Evolutionary conservation across 2,797 vertebrate species (phyloP).

Genomic region (Sandelia bainsii): DNA sequence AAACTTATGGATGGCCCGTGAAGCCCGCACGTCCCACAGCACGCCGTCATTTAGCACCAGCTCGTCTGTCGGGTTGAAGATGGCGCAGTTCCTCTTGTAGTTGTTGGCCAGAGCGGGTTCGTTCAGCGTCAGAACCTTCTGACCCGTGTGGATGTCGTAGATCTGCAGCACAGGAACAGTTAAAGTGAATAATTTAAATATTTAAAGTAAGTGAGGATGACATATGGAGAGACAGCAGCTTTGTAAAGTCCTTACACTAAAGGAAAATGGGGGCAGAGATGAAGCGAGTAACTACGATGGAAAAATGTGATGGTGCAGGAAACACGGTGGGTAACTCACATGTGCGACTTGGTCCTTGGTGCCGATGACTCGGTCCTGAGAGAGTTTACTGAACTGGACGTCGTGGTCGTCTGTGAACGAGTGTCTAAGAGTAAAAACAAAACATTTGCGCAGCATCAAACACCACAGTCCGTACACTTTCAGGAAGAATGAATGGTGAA

Average conservation of each 20-base stretch:
- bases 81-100: conserved; percentile 98
- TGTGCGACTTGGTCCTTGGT: conserved; percentile 97
- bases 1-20: conserved; percentile 96
- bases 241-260: no score
- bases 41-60: conserved; percentile 97
- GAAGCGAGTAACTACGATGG: no score
- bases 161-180: conserved; percentile 83
- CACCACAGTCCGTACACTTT: background rate
- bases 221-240: no score
- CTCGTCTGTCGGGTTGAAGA: conserved; percentile 96
- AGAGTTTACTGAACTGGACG: conserved; percentile 97
- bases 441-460: no score
- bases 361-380: conserved; percentile 95
- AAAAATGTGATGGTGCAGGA: background rate
- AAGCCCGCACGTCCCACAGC: conserved; percentile 94
- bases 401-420: conserved; percentile 96
- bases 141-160: conserved; percentile 98
- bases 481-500: background rate
- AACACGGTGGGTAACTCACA: conserved; percentile 80
- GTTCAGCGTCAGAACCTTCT: conserved; percentile 94
- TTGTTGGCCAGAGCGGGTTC: conserved; percentile 95
- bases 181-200: no score
- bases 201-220: no score
- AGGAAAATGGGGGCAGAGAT: background rate
- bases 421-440: conserved; percentile 81